phyloP scores from a whole-genome alignment of 2,888 invertebrate genomes.

The Volucella inanis region DNA sequence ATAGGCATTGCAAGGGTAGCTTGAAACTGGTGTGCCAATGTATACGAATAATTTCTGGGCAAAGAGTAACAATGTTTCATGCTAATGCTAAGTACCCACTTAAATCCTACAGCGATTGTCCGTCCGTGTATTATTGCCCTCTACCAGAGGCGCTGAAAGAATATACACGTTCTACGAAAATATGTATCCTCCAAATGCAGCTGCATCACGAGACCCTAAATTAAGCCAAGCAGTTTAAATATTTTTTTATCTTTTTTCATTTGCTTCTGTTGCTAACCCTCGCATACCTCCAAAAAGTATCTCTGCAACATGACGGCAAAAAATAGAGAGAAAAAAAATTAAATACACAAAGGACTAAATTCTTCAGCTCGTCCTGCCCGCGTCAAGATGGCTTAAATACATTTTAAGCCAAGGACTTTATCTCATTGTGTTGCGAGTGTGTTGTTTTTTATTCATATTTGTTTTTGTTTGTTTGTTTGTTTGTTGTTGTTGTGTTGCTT shows the following conservation, averaged over 20 bases:
- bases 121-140: slow-evolving; percentile 49
- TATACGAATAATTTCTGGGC: neutral
- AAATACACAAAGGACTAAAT: slow-evolving; percentile 50
- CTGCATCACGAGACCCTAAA: slow-evolving; percentile 65
- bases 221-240: slow-evolving; percentile 59
- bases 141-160: neutral
- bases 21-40: slow-evolving; percentile 14
- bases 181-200: slow-evolving; percentile 32
- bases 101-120: slow-evolving; percentile 57
- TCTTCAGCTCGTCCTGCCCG: slow-evolving; percentile 6
- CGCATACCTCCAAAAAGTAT: slow-evolving; percentile 18
- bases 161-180: slow-evolving; percentile 12
- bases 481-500: slow-evolving; percentile 38
- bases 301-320: neutral
- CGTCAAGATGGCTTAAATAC: slow-evolving; percentile 61
- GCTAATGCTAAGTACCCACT: slow-evolving; percentile 73
- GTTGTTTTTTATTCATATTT: neutral
- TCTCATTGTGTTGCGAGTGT: slow-evolving; percentile 45
- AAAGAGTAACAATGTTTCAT: slow-evolving; percentile 60
- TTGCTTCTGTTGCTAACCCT: slow-evolving; percentile 35
- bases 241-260: neutral
- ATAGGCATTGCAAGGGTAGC: slow-evolving; percentile 27
- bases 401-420: slow-evolving; percentile 70
- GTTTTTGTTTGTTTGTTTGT: too few species aligned
- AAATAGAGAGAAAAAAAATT: neutral